Evolutionary conservation across 2,797 vertebrate species (phyloP).

Genomic region (Enteromius treurensis): DNA sequence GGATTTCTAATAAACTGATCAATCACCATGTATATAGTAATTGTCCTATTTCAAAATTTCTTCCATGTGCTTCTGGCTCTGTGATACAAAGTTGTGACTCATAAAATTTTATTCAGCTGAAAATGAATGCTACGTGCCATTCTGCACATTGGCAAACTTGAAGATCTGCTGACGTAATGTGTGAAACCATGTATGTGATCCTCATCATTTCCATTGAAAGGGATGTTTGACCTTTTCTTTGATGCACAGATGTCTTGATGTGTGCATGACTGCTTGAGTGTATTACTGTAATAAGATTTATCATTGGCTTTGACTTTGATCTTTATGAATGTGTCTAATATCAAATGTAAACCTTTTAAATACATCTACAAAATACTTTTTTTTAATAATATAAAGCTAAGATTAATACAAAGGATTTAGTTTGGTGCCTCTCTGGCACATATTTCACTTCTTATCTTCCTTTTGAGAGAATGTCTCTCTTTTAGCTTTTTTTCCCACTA

Average conservation of each 20-base stretch:
- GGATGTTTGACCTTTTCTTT: conserved; percentile 43
- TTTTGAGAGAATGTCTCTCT: neutral
- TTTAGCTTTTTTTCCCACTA: neutral
- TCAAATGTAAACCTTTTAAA: conserved; percentile 5
- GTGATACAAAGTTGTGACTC: neutral
- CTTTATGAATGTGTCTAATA: conserved; percentile 20
- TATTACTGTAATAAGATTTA: conserved; percentile 37
- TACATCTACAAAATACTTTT: neutral
- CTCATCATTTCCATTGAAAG: conserved; percentile 37
- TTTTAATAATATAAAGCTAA: neutral
- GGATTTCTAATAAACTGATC: conserved; percentile 40
- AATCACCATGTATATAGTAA: conserved; percentile 8
- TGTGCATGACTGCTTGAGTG: conserved; percentile 32
- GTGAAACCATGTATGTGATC: conserved; percentile 43
- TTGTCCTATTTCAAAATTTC: conserved; percentile 1
- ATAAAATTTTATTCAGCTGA: conserved; percentile 4
- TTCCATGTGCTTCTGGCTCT: neutral
- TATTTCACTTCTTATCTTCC: neutral
- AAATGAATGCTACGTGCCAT: conserved; percentile 17
- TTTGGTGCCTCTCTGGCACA: neutral
- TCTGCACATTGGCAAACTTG: conserved; percentile 10
- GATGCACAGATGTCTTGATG: conserved; percentile 51
- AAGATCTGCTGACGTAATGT: conserved; percentile 33
- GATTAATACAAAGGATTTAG: neutral
- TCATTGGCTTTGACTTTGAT: conserved; percentile 20